Percentiles rank a stretch among this genome's conserved stretches.
These are phyloP conservation scores for Camponotus floridanus DNA, from an alignment of 1,140 invertebrate genomes.

Conservation along the genomic window DNA sequence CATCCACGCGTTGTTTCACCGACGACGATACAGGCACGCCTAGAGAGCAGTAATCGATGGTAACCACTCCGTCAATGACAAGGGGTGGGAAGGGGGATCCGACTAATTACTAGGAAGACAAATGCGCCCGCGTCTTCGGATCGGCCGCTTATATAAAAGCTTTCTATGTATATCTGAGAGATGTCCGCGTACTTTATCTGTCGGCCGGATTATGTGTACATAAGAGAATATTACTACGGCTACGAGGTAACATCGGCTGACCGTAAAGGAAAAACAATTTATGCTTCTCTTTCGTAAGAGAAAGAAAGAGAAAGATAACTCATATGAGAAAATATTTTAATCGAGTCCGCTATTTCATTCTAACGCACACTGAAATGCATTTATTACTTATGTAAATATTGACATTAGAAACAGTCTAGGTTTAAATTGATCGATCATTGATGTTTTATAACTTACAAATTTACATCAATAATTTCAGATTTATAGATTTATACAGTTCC, in stretches of 20 bases:
- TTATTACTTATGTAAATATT: constrained; percentile 20
- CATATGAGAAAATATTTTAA: constrained; percentile 35
- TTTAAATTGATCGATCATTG: background rate
- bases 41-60: constrained; percentile 72
- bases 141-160: constrained; percentile 40
- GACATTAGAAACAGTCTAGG: background rate
- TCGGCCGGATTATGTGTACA: constrained; percentile 59
- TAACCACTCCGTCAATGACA: constrained; percentile 69
- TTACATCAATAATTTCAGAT: background rate
- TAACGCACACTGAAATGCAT: background rate
- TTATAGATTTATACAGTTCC: background rate
- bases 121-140: constrained; percentile 53
- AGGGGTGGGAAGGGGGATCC: background rate
- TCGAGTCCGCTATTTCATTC: background rate
- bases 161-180: constrained; percentile 28
- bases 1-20: constrained; percentile 25
- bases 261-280: constrained; percentile 40
- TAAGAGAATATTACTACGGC: constrained; percentile 46
- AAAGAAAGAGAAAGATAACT: constrained; percentile 1
- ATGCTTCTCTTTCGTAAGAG: background rate
- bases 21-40: constrained; percentile 44
- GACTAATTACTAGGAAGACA: constrained; percentile 72
- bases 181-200: constrained; percentile 46
- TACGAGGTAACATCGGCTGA: constrained; percentile 13
- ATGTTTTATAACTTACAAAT: constrained; percentile 27